These are phyloP conservation scores for Parauchenoglanis ngamensis DNA, from an alignment of 2,797 vertebrate genomes.

Conservation along the genomic window DNA sequence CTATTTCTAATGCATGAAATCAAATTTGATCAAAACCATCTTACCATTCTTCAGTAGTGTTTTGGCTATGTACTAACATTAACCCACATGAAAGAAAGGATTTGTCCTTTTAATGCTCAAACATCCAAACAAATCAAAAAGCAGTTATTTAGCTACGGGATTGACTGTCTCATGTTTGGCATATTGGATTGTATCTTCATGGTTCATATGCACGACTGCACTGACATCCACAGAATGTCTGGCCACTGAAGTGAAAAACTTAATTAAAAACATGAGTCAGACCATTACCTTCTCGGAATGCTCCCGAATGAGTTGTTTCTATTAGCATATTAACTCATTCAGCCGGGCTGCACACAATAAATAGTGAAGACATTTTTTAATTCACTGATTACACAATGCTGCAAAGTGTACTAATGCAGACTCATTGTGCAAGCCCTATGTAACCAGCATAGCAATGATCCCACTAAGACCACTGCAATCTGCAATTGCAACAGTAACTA, in stretches of 20 bases:
- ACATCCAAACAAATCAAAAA: slow-evolving; percentile 58
- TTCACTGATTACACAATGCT: slow-evolving; percentile 48
- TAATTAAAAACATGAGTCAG: slow-evolving; percentile 75
- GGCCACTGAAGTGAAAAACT: slow-evolving; percentile 76
- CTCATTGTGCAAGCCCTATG: slow-evolving; percentile 3
- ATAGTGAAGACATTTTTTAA: slow-evolving; percentile 57
- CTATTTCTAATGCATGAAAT: slow-evolving; percentile 15
- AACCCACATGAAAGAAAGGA: slow-evolving; percentile 32
- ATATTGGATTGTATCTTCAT: slow-evolving; percentile 50
- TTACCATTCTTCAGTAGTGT: not conserved
- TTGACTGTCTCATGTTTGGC: slow-evolving; percentile 54
- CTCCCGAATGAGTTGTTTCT: slow-evolving; percentile 56
- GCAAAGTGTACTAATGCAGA: slow-evolving; percentile 32
- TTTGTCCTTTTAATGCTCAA: slow-evolving; percentile 49
- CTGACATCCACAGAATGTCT: slow-evolving; percentile 70
- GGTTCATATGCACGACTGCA: slow-evolving; percentile 37
- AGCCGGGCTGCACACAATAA: slow-evolving; percentile 50
- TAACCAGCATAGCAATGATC: slow-evolving; percentile 30
- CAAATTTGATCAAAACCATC: slow-evolving; percentile 4
- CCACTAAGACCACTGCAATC: slow-evolving; percentile 10
- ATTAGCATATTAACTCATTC: slow-evolving; percentile 57
- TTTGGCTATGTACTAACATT: slow-evolving; percentile 15
- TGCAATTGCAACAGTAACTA: slow-evolving; percentile 5
- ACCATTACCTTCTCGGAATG: slow-evolving; percentile 75
- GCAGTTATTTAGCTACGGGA: slow-evolving; percentile 51